phyloP scores from a whole-genome alignment of 2,797 vertebrate species.

The Oryzias sinensis region DNA sequence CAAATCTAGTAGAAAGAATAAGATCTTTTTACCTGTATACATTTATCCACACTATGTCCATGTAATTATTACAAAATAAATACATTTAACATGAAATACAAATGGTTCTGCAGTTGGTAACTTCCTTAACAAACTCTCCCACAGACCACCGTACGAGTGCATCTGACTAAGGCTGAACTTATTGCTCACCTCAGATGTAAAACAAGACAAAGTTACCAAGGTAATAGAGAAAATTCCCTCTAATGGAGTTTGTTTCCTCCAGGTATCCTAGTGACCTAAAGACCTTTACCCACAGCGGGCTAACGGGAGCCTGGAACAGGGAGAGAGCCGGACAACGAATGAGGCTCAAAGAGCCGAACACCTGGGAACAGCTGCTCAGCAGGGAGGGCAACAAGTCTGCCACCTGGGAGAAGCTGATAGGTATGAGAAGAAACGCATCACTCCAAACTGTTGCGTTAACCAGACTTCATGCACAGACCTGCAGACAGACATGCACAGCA shows the following conservation, averaged over 20 bases:
- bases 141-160: too few species aligned
- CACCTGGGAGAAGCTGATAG: conserved; percentile 88
- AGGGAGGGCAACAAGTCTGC: conserved; percentile 78
- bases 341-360: conserved; percentile 81
- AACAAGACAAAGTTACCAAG: not conserved
- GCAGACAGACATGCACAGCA: not conserved
- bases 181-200: not conserved
- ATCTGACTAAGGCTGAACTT: not conserved
- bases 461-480: conserved; percentile 5
- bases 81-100: too few species aligned
- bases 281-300: conserved; percentile 78
- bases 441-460: not conserved
- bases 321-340: conserved; percentile 81
- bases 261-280: conserved; percentile 83
- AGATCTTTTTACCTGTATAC: too few species aligned
- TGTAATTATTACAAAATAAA: too few species aligned
- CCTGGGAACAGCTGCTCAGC: conserved; percentile 85
- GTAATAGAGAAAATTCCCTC: not conserved
- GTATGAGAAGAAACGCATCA: conserved; percentile 52
- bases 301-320: conserved; percentile 84
- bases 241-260: not conserved
- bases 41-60: too few species aligned
- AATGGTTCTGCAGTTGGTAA: too few species aligned
- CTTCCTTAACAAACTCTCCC: too few species aligned
- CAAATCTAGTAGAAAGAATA: too few species aligned